Evolutionary conservation across 2,113 vertebrate species (phyloP).

Genomic region (Equus quagga): DNA sequence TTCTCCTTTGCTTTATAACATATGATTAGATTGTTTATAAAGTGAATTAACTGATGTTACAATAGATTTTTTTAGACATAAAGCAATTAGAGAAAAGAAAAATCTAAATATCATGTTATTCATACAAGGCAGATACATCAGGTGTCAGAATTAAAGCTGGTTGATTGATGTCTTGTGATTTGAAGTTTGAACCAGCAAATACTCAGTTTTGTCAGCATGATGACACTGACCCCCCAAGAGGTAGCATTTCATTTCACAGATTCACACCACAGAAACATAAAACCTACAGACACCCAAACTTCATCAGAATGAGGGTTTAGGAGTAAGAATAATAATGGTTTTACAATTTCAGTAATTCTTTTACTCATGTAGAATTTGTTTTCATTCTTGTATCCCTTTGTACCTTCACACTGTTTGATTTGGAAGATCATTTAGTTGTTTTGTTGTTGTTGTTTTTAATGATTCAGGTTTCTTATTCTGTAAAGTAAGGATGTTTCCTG

Average conservation of each 20-base stretch:
- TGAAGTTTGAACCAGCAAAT: neutral
- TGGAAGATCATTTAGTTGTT: neutral
- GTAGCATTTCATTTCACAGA: neutral
- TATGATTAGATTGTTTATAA: neutral
- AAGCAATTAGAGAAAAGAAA: neutral
- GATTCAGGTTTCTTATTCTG: neutral
- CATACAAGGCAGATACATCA: neutral
- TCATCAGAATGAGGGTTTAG: neutral
- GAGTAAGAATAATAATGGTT: neutral
- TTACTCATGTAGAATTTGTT: neutral
- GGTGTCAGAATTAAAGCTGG: neutral
- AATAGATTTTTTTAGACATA: neutral
- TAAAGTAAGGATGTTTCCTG: neutral
- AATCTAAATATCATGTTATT: neutral
- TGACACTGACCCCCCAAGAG: neutral
- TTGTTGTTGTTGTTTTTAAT: neutral
- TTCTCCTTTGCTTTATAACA: neutral
- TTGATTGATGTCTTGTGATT: neutral
- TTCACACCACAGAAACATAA: neutral
- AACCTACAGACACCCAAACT: neutral
- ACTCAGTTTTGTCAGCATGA: neutral
- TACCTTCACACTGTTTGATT: conserved; percentile 6
- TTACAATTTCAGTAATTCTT: neutral
- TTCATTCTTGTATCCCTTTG: neutral
- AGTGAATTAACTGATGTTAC: neutral